Evolutionary conservation across 2,113 vertebrate species (phyloP), one percentile per base, ranked within the genome.

Genomic region (Microtus pennsylvanicus): DNA sequence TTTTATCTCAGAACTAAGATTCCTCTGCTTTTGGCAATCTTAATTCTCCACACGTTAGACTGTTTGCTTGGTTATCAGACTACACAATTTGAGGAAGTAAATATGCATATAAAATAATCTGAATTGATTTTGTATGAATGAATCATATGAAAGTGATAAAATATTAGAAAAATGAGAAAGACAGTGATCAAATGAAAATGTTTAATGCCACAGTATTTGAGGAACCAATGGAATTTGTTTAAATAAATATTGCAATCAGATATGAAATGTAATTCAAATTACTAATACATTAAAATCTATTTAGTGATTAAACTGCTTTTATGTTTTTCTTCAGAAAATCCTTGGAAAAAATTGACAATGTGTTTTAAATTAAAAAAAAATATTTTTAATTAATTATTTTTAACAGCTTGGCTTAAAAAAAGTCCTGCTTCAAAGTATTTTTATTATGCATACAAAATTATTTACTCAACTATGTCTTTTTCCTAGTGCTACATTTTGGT

Each of bases 401-500:
- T 38, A 38, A 65, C 3, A 76, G 14, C 1, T 81, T 17, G 42
- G 1, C 5, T 5, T 85, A 80, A 95, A 96, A 80, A 77, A 52
- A 8, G 8, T 47, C 12, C 38, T 61, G 4, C 1, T 90, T 88
- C 28, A 95, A 55, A 26, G 83, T 69, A 67, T 63, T 93, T 72
- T 30, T 65, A 85, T 94, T 72, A 38, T 92, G 7, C 0, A 33
- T 47, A 42, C 1, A 87, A 90, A 89, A 77, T 67, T n/a, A 58
- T 26, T 2, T 33, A 80, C 2, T 63, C 11, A 70, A 76, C 0
- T 83, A 1, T 58, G 38, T 95, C 10, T 89, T 76, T 90, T 5
- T 35, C 19, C 24, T 65, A 3, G 75, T 55, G 17, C 12, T 89
- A 90, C 61, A 45, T 92, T 97, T 97, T 78, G 1, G 90, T 38